Evolutionary conservation across 2,797 vertebrate species (phyloP).

Genomic region (Megalops cyprinoides): DNA sequence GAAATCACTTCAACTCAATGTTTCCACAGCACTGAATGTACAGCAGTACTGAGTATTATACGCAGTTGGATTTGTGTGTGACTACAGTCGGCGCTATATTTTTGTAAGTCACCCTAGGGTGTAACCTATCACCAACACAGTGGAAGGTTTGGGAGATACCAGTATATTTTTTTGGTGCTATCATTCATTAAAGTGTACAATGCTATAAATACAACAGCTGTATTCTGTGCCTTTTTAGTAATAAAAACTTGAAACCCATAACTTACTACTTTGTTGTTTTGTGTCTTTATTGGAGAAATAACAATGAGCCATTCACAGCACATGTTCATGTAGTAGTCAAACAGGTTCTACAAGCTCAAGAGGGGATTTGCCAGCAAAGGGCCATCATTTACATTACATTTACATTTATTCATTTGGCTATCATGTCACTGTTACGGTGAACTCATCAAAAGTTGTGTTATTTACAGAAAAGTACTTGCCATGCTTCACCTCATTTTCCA

Average conservation of each 20-base stretch:
- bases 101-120: conserved; percentile 47
- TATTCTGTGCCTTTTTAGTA: conserved; percentile 80
- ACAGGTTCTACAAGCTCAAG: neutral
- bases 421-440: neutral
- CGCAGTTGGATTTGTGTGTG: conserved; percentile 22
- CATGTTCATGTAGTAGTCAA: neutral
- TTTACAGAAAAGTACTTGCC: neutral
- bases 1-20: conserved; percentile 31
- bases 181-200: conserved; percentile 57
- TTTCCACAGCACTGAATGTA: conserved; percentile 37
- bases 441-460: neutral
- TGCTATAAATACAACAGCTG: conserved; percentile 65
- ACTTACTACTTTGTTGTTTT: neutral
- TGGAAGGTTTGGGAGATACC: conserved; percentile 53
- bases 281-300: conserved; percentile 10
- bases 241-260: conserved; percentile 62
- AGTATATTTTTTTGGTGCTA: conserved; percentile 76
- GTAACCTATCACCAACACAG: conserved; percentile 66
- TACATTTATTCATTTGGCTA: too few species aligned
- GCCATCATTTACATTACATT: too few species aligned
- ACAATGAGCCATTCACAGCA: neutral
- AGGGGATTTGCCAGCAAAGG: neutral
- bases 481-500: neutral
- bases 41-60: conserved; percentile 31
- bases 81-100: conserved; percentile 16